Conservation (phyloP, 2,113 vertebrate species). For the Tamias sibiricus region DNA sequence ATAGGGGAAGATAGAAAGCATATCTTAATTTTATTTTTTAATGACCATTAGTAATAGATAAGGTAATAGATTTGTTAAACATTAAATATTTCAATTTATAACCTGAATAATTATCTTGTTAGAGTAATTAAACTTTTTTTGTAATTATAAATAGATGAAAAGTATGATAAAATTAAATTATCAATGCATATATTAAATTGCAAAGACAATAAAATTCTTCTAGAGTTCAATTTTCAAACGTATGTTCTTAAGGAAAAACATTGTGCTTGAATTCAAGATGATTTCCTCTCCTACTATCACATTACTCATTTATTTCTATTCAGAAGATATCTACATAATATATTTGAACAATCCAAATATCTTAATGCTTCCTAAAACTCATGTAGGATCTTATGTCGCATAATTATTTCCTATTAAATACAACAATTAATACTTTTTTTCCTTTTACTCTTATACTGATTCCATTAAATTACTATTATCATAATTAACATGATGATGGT, state of each 20-base stretch:
- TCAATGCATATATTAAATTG: neutral
- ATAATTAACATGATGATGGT: neutral
- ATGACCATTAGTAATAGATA: neutral
- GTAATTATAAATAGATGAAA: neutral
- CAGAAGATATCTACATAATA: neutral
- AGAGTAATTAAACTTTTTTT: constrained; percentile 13
- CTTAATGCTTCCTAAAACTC: constrained; percentile 10
- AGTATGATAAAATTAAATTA: constrained; percentile 11
- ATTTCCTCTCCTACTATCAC: neutral
- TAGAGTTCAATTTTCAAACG: constrained; percentile 17
- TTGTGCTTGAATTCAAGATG: neutral
- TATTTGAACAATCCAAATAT: constrained; percentile 6
- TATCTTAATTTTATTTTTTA: constrained; percentile 21
- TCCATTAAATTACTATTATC: neutral
- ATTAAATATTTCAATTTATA: constrained; percentile 46
- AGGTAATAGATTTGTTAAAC: constrained; percentile 35
- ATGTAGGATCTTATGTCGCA: neutral
- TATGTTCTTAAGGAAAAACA: constrained; percentile 1
- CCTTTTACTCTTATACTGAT: neutral
- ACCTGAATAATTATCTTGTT: neutral
- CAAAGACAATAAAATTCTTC: neutral
- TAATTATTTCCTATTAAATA: neutral
- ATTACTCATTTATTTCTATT: constrained; percentile 13
- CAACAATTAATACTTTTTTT: neutral
- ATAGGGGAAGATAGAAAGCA: neutral